Evolutionary conservation across 2,113 vertebrate genomes (phyloP), one percentile per base, ranked within the genome.

Genomic region (Labrus mixtus): DNA sequence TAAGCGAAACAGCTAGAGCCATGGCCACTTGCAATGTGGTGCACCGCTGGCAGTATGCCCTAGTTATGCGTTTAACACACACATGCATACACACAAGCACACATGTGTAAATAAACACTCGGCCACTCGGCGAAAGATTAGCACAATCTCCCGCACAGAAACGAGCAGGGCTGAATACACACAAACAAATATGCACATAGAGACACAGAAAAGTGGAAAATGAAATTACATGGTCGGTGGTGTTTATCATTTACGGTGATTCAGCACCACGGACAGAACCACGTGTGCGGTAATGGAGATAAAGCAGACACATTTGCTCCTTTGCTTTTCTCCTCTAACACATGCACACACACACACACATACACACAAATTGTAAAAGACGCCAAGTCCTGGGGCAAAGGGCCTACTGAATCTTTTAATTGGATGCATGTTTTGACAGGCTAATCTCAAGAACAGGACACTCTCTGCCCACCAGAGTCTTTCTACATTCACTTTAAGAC

Each of bases 341-440:
- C 64, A 39, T 9, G 69, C 54, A 51, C 11, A 60, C 63, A 19
- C 54, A 68, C 50, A 25, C 43, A 66, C 41, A 45, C 57, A 58
- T 48, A 68, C 72, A 53, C 61, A 66, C 56, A 60, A 13, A 25
- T 13, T 11, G 57, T 39, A 43, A 51, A 57, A 46, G 65, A 37
- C 33, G 83, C 77, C 87, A 73, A 82, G 68, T 73, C 84, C 80
- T 17, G 51, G 73, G 84, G 83, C 83, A 20, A 74, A 80, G 66
- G 66, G 71, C 87, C 67, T 74, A 66, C 63, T 79, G 79, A 85
- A 72, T 89, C 76, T 88, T 85, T 90, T 91, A 91, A 91, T 90
- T 87, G 77, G 89, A 86, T 78, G 86, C 76, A 62, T 88, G 80
- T 87, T 90, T 91, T 91, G 86, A 91, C 85, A 83, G 58, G 64